Percentiles rank a stretch among this genome's conserved stretches.
phyloP scores from a whole-genome alignment of 2,888 invertebrate genomes.

The Pemphredon lugubris region DNA sequence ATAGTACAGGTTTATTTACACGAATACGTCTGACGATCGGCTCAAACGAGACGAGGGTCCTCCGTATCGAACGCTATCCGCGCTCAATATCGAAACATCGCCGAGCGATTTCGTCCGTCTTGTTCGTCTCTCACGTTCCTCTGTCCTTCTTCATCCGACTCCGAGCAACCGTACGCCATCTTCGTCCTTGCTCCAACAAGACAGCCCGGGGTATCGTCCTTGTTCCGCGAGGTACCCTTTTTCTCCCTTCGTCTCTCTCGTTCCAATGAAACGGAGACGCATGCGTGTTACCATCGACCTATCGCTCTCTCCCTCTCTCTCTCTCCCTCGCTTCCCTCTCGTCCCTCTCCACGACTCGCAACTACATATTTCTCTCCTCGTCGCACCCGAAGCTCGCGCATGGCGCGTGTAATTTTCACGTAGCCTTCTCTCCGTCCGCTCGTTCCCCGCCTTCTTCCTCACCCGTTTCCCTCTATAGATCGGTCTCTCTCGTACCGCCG shows the following conservation, averaged over 20 bases:
- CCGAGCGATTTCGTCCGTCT: slow-evolving; percentile 76
- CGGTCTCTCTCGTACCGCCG: slow-evolving; percentile 16
- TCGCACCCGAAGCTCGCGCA: slow-evolving; percentile 62
- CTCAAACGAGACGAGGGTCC: slow-evolving; percentile 76
- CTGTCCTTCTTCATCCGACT: slow-evolving; percentile 5
- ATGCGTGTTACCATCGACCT: slow-evolving; percentile 40
- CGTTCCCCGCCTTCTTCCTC: slow-evolving; percentile 9
- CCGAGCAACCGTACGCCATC: slow-evolving; percentile 6
- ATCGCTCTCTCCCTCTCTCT: slow-evolving; percentile 18
- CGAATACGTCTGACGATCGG: slow-evolving; percentile 66
- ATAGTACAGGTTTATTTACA: slow-evolving; percentile 56
- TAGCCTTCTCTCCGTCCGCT: slow-evolving; percentile 57
- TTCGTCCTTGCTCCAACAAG: slow-evolving; percentile 43
- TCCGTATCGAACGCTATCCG: slow-evolving; percentile 76
- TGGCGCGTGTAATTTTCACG: slow-evolving; percentile 78
- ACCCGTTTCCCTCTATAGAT: not conserved
- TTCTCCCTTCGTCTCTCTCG: not conserved
- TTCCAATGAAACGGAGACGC: slow-evolving; percentile 18
- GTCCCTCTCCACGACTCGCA: not conserved
- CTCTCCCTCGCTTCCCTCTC: slow-evolving; percentile 7
- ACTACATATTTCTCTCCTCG: slow-evolving; percentile 21
- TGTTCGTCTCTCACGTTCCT: slow-evolving; percentile 66
- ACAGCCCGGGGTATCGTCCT: slow-evolving; percentile 24
- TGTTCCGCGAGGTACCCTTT: not conserved
- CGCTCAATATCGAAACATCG: slow-evolving; percentile 75